Percentiles rank a stretch among this genome's conserved stretches.
Conservation (phyloP, 53 echinoderm and acorn worm genomes). For the Luidia sarsii region DNA sequence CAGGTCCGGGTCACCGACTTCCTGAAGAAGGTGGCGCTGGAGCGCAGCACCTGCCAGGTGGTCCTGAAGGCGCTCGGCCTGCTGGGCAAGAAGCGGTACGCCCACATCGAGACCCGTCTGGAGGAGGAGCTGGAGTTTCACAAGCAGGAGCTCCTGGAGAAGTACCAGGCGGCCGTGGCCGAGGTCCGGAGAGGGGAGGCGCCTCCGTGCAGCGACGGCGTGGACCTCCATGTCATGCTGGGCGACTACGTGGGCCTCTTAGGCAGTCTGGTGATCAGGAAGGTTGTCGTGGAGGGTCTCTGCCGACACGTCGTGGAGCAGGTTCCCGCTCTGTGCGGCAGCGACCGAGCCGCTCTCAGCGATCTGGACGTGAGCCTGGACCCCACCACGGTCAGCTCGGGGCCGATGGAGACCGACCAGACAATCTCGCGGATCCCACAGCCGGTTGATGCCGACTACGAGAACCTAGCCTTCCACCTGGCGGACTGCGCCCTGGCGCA, state of each 20-base stretch:
- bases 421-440: constrained; percentile 20
- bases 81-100: constrained; percentile 57
- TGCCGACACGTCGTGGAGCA: constrained; percentile 14
- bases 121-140: constrained; percentile 35
- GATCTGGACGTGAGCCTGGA: constrained; percentile 9
- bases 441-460: constrained; percentile 34
- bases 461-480: constrained; percentile 34
- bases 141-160: constrained; percentile 52
- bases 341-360: neutral
- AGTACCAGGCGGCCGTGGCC: constrained; percentile 31
- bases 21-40: constrained; percentile 62
- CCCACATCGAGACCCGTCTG: constrained; percentile 45
- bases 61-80: constrained; percentile 56
- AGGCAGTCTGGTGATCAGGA: constrained; percentile 39
- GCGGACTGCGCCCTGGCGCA: constrained; percentile 43
- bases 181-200: constrained; percentile 13
- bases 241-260: constrained; percentile 40
- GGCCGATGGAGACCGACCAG: neutral
- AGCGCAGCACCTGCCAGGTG: constrained; percentile 63
- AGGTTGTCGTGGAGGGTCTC: constrained; percentile 39
- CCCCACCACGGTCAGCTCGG: constrained; percentile 8
- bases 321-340: constrained; percentile 3
- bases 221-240: neutral
- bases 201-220: constrained; percentile 7
- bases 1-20: constrained; percentile 66